Base-by-base conservation (phyloP, 2,797 vertebrate genomes). In the Loriculus beryllinus region DNA sequence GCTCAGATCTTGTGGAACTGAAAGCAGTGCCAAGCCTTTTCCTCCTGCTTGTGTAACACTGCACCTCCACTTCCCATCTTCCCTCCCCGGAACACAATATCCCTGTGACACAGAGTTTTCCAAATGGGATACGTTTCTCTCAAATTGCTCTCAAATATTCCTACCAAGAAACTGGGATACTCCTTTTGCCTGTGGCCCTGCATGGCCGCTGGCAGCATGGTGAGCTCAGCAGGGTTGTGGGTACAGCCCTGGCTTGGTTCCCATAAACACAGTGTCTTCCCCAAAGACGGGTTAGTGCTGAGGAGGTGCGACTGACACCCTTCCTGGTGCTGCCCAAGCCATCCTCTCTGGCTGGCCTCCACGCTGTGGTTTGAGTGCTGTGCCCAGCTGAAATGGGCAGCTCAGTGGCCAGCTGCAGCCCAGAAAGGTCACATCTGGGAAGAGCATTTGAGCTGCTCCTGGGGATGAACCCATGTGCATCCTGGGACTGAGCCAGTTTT, bases 211-310 rank as follows among this genome's bases (percentile, higher is more conserved):
- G 14, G 64, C n/a, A 31, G 62, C 31, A 49, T 87, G 95, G 84
- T 52, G 88, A 86, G 87, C 52, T 1, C 4, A 48, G 54, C 31
- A 56, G 85, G 19, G 69, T 72, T 28, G 57, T n/a, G 68, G 85
- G 74, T 19, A 22, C 80, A 76, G 88, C 85, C 84, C 96, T 80
- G 81, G 76, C 91, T 86, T 15, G 31, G 57, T n/a, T 85, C 68
- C 95, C 77, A 19, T 93, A 86, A 89, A 80, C 87, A 92, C 94
- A 48, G 88, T 17, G 1, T 86, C 71, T 79, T 57, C 92, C 92
- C 84, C 52, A 72, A 96, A 91, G 92, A 62, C 0, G 43, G 75
- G 59, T 80, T 87, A 26, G 85, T 92, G 93, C 94, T 88, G 37
- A 59, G 56, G 47, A 68, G 71, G 65, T 15, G 14, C 78, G 43